Base-by-base conservation (phyloP, 1,140 invertebrate species). In the Calycopis cecrops region DNA sequence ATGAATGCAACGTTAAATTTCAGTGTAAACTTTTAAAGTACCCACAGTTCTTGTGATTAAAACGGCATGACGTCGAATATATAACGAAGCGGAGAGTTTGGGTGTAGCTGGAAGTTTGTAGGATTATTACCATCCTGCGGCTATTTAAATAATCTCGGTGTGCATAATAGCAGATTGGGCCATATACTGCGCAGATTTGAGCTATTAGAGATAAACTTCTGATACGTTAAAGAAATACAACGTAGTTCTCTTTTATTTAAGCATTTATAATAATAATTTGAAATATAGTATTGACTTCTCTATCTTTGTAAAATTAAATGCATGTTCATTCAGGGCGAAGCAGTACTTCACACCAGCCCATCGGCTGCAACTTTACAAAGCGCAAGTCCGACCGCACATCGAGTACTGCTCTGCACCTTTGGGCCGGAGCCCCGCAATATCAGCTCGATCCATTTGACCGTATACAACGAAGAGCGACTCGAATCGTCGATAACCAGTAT, bases 181-280 rank as follows among this genome's bases (percentile, higher is more conserved):
- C 40, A 44, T 44, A 44, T 44, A 44, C 16, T 44, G 16, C 40
- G 17, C 40, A 44, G 40, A 44, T 44, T 44, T 6, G 40, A 16
- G 16, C 40, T 44, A 17, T 44, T 44, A 44, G 16, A 18, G 40
- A 16, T 44, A 44, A 44, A 44, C 40, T 44, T 44, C 40, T 44
- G 7, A 40, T 6, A n/a, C 17, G 14, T 44, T 44, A 14, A 9
- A 12, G 12, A 28, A 28, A 28, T 28, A 6, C n/a, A n/a, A n/a
- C n/a, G n/a, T 28, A 28, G 11, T 42, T 1, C 40, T 42, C 9
- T 42, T 42, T 42, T 7, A 14, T 42, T 42, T 9, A 42, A n/a
- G 1, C 17, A n/a, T 42, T 42, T 14, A 3, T 14, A 17, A 16
- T 16, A 42, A 12, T 12, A 2, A 42, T 42, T n/a, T n/a, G n/a